Percentiles rank a stretch among this genome's conserved stretches.
phyloP scores from a whole-genome alignment of 1,140 invertebrate species.

The Laupala kohalensis region DNA sequence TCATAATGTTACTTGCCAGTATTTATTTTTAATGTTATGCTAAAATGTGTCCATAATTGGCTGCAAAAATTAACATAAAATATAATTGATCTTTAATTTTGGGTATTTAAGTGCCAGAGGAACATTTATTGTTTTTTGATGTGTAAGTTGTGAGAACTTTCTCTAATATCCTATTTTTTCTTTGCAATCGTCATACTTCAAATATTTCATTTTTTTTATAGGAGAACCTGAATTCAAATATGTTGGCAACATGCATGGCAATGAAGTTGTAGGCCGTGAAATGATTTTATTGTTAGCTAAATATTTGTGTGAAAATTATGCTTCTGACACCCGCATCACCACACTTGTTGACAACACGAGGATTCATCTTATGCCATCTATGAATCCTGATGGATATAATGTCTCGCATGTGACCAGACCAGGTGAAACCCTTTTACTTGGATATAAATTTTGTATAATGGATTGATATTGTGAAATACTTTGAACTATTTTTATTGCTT shows the following conservation, averaged over 20 bases:
- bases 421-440: too few species aligned
- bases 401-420: conserved; percentile 28
- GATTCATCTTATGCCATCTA: conserved; percentile 86
- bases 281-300: conserved; percentile 68
- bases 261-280: conserved; percentile 87
- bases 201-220: conserved; percentile 19
- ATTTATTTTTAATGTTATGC: too few species aligned
- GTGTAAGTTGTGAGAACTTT: too few species aligned
- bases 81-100: too few species aligned
- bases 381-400: conserved; percentile 98
- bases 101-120: too few species aligned
- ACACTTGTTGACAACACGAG: conserved; percentile 63
- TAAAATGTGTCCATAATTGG: too few species aligned
- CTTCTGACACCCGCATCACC: conserved; percentile 53
- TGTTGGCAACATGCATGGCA: conserved; percentile 92
- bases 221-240: conserved; percentile 86
- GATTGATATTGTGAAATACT: background rate
- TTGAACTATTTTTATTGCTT: background rate
- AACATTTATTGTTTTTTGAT: background rate
- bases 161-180: too few species aligned
- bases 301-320: conserved; percentile 80
- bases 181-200: too few species aligned
- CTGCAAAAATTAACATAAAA: too few species aligned
- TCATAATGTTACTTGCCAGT: too few species aligned
- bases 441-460: too few species aligned